Evolutionary conservation across 2,797 vertebrate genomes (phyloP).

Genomic region (Cirrhinus mrigala): DNA sequence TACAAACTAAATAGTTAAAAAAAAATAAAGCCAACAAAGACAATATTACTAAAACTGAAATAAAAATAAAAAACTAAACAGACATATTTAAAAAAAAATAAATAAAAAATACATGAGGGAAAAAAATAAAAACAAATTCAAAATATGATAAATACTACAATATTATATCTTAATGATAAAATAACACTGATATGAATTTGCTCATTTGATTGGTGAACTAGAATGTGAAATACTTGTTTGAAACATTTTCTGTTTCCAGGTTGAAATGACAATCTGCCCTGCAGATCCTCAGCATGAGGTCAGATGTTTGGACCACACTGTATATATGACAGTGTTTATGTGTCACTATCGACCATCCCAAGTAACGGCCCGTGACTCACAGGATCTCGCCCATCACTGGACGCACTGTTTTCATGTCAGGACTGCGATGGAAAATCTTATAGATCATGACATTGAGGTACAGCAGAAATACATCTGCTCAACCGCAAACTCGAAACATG

Average conservation of each 20-base stretch:
- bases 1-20: background rate
- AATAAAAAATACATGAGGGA: background rate
- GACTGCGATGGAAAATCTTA: conserved; percentile 62
- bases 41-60: background rate
- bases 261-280: background rate
- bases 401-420: conserved; percentile 1
- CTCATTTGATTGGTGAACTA: background rate
- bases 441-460: conserved; percentile 68
- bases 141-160: background rate
- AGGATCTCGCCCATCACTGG: background rate
- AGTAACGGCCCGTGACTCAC: background rate
- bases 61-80: background rate
- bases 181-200: background rate
- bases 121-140: background rate
- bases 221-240: background rate
- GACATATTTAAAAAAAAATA: background rate
- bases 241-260: background rate
- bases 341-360: background rate
- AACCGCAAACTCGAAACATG: conserved; percentile 71
- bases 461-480: conserved; percentile 65
- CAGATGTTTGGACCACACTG: background rate
- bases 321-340: background rate
- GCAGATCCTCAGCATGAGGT: background rate
- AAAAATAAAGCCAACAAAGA: background rate
- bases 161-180: background rate